These are phyloP conservation scores for Drosophila setosimentum DNA, from an alignment of 2,888 invertebrate species.

Conservation along the genomic window DNA sequence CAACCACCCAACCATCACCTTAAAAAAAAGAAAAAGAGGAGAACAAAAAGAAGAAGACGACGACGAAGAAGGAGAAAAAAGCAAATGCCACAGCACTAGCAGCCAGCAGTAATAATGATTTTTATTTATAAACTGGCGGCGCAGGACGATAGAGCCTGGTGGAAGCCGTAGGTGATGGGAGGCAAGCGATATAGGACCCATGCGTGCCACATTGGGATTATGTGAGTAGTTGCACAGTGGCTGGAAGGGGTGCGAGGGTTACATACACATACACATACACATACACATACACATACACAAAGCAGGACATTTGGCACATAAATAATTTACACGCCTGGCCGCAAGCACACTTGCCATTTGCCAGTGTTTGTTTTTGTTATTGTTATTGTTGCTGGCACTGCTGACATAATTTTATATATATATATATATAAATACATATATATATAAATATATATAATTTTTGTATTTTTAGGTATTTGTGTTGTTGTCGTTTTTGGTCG, in stretches of 20 bases:
- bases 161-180: neutral
- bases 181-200: conserved; percentile 37
- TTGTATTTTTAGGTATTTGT: conserved; percentile 16
- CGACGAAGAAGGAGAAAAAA: neutral
- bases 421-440: conserved; percentile 8
- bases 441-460: conserved; percentile 2
- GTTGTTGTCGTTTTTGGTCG: conserved; percentile 1
- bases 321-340: conserved; percentile 72
- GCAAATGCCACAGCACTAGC: conserved; percentile 5
- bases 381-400: conserved; percentile 38
- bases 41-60: neutral
- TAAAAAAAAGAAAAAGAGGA: neutral
- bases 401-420: conserved; percentile 71
- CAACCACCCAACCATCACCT: neutral
- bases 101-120: conserved; percentile 63
- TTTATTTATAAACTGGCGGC: conserved; percentile 73
- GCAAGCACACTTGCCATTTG: conserved; percentile 34
- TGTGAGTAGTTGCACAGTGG: conserved; percentile 9
- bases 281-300: neutral
- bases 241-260: neutral
- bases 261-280: neutral
- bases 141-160: conserved; percentile 18
- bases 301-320: conserved; percentile 74
- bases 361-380: conserved; percentile 11
- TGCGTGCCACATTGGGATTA: conserved; percentile 62